Percentiles rank a stretch among this genome's conserved stretches.
Conservation (phyloP, 2,888 invertebrate species). For the Phortica okadai region DNA sequence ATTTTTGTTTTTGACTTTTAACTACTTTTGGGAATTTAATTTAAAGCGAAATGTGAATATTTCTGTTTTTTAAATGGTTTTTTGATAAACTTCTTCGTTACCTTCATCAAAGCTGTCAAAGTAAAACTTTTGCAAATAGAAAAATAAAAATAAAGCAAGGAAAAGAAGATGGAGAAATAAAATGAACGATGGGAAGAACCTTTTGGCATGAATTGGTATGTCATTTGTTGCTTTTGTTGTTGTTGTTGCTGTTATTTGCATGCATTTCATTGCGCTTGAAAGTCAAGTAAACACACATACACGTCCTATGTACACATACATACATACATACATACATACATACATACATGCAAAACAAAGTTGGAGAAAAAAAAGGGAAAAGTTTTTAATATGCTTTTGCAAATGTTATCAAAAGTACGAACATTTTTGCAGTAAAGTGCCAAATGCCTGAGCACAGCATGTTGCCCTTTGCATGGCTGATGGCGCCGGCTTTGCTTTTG, state of each 20-base stretch:
- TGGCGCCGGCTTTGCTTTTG: neutral
- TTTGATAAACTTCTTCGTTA: too few species aligned
- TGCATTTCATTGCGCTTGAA: constrained; percentile 51
- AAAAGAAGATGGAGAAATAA: constrained; percentile 50
- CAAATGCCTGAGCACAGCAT: constrained; percentile 55
- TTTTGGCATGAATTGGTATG: neutral
- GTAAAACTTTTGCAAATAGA: constrained; percentile 53
- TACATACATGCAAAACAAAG: neutral
- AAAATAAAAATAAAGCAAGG: constrained; percentile 51
- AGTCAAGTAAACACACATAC: neutral
- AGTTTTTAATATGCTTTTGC: constrained; percentile 71
- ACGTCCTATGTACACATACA: neutral
- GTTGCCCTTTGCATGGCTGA: constrained; percentile 33
- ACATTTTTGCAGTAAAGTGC: constrained; percentile 68
- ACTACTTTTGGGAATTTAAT: too few species aligned
- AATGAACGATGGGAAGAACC: neutral
- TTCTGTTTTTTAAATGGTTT: neutral
- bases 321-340: neutral
- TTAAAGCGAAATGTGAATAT: neutral
- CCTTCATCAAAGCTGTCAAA: constrained; percentile 2
- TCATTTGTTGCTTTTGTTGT: neutral
- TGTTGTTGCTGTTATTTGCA: neutral
- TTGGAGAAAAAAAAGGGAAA: constrained; percentile 44
- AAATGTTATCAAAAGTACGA: constrained; percentile 72
- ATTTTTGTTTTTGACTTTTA: too few species aligned